Evolutionary conservation across 2,797 vertebrate genomes (phyloP).

Genomic region (Echiichthys vipera): DNA sequence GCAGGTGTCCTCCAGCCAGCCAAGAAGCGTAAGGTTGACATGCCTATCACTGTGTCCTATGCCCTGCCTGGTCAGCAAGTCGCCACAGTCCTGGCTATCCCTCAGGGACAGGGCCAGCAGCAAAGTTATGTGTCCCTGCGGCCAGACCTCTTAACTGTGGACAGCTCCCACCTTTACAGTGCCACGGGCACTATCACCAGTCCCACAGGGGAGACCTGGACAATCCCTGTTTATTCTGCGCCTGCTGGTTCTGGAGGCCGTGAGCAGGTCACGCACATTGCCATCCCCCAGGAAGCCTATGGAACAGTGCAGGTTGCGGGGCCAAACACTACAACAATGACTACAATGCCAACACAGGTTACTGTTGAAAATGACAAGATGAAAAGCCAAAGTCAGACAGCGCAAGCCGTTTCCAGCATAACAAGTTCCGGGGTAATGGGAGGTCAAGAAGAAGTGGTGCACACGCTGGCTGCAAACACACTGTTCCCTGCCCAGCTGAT

Average conservation of each 20-base stretch:
- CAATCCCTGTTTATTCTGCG: conserved; percentile 97
- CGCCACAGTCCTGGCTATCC: conserved; percentile 95
- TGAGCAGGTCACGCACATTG: conserved; percentile 96
- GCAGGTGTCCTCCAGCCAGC: conserved; percentile 93
- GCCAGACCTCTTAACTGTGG: conserved; percentile 96
- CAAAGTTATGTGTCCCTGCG: conserved; percentile 96
- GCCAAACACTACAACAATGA: conserved; percentile 89
- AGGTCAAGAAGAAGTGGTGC: conserved; percentile 94
- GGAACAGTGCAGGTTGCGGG: conserved; percentile 91
- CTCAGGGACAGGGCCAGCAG: conserved; percentile 96
- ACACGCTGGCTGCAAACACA: conserved; percentile 92
- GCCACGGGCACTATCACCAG: conserved; percentile 97
- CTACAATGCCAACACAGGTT: conserved; percentile 85
- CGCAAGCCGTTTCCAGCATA: conserved; percentile 85
- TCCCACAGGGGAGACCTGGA: conserved; percentile 98
- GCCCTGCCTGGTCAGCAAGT: conserved; percentile 96
- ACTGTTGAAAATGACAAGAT: conserved; percentile 95
- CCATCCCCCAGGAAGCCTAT: conserved; percentile 97
- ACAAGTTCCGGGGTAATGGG: conserved; percentile 91
- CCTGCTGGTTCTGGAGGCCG: conserved; percentile 89
- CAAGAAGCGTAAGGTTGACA: conserved; percentile 98
- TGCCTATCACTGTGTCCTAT: conserved; percentile 97
- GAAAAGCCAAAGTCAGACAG: conserved; percentile 85
- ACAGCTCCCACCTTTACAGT: conserved; percentile 97
- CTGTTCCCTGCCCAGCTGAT: conserved; percentile 97